Base-by-base conservation (phyloP, 2,113 vertebrate genomes). In the Rhinogobius similis region DNA sequence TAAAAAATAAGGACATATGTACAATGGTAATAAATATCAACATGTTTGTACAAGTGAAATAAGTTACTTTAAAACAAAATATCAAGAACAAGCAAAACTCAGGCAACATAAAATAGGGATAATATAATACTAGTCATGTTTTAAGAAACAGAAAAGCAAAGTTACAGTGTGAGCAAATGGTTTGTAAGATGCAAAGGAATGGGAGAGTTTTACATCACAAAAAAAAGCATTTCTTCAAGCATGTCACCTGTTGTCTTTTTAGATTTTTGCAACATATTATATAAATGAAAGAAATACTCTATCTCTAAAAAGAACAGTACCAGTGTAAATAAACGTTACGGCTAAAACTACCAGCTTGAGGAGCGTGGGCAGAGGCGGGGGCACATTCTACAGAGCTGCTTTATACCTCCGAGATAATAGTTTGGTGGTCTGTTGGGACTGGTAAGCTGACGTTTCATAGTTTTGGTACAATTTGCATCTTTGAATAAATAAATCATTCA, bases 1-100 rank as follows among this genome's bases (percentile, higher is more conserved):
- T 94, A 93, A 94, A 93, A 94, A 93, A 94, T 92, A 93, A 92
- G 92, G 86, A 93, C 85, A 88, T 94, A 94, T 94, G 87, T 94
- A 94, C 93, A 94, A 89, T 93, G 91, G 82, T 92, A 94, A 94
- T 94, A 94, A 94, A 94, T 94, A 94, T 92, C 86, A 82, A 92
- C 87, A 91, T 85, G 84, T 93, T 94, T 93, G 80, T 94, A 94
- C 92, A 93, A 88, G 87, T 87, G 86, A 94, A 93, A 94, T 94
- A 94, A 94, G 89, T 94, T 94, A 94, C 92, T 88, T 86, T 85
- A 88, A 86, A 90, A 89, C 81, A 86, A 79, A 75, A 86, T 66
- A 79, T 72, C 75, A 77, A 71, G 69, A 67, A 88, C 55, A 68
- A 65, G 82, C 67, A 85, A 88, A 90, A 89, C 75, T 62, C 62